Evolutionary conservation across 2,113 vertebrate genomes (phyloP), one percentile per base, ranked within the genome.

Genomic region (Bujurquina vittata): DNA sequence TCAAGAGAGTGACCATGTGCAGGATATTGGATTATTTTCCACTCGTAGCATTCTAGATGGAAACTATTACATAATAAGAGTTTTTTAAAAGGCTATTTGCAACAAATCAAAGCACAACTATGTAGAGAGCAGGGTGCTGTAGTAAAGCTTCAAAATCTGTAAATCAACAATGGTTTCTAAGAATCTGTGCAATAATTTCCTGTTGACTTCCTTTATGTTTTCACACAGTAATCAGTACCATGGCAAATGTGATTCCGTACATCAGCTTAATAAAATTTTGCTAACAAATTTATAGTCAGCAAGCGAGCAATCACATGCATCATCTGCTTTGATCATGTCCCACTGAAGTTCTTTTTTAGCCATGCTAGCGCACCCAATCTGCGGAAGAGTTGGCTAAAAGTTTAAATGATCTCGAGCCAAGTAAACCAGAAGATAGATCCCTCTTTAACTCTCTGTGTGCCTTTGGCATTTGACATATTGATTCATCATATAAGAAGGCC

Each of bases 401-500:
- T 61, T 75, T 4, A 80, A 77, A 46, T 29, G 63, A 90, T 80
- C 33, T 15, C 15, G 35, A 61, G 67, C 56, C 40, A 31, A 31
- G 61, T 10, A n/a, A 59, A 84, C 29, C 75, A 77, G 58, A 35
- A 72, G 62, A 76, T 35, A 76, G 58, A 81, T 76, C 75, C 75
- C 75, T 26, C 52, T 79, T 72, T 54, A 26, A 62, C 63, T 75
- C 67, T 89, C 7, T 35, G 35, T 69, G 55, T 56, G 62, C 85
- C 49, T 63, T 17, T 57, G 35, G 57, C n/a, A 58, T 84, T 88
- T 37, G 67, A 80, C 7, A 18, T 82, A 85, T 88, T 75, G 91
- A 91, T 91, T 92, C 62, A 89, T 89, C 86, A 89, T 72, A 92
- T 75, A 87, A 90, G 77, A 86, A 79, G 81, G 81, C 65, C 22